These are phyloP conservation scores for Pilophorus perplexus DNA, from an alignment of 2,888 invertebrate genomes.

Conservation along the genomic window DNA sequence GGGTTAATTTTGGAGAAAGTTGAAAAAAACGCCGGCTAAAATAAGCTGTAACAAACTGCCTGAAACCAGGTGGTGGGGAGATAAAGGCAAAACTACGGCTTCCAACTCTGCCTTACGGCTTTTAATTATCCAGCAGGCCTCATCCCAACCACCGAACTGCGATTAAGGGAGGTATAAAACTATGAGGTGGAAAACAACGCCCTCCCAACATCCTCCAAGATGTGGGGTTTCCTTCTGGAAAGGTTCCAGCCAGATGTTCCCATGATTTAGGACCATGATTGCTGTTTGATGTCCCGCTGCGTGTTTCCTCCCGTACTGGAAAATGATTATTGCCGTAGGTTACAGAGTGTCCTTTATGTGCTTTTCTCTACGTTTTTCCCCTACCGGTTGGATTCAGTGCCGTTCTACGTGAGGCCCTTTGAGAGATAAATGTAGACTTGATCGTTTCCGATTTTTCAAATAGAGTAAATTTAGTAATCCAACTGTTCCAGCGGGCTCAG, in stretches of 20 bases:
- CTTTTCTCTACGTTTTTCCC: conserved; percentile 20
- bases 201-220: too few relatives aligned
- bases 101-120: neutral
- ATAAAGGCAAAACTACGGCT: too few relatives aligned
- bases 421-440: neutral
- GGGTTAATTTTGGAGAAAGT: too few relatives aligned
- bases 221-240: neutral
- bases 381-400: conserved; percentile 1
- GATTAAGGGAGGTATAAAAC: conserved; percentile 30
- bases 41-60: too few relatives aligned
- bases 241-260: conserved; percentile 17
- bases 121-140: conserved; percentile 29
- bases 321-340: conserved; percentile 44
- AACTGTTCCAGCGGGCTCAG: too few relatives aligned
- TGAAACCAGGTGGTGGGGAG: too few relatives aligned
- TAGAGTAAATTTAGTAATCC: too few relatives aligned
- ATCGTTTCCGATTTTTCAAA: conserved; percentile 3
- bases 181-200: conserved; percentile 26
- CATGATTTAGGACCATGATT: conserved; percentile 44
- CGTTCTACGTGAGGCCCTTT: conserved; percentile 8
- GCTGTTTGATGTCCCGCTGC: conserved; percentile 39
- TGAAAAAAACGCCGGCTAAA: too few relatives aligned
- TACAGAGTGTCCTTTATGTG: conserved; percentile 43
- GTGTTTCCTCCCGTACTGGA: conserved; percentile 35
- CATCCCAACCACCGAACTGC: conserved; percentile 1